These are phyloP conservation scores for Melitaea cinxia DNA, from an alignment of 1,140 invertebrate genomes.

Conservation along the genomic window DNA sequence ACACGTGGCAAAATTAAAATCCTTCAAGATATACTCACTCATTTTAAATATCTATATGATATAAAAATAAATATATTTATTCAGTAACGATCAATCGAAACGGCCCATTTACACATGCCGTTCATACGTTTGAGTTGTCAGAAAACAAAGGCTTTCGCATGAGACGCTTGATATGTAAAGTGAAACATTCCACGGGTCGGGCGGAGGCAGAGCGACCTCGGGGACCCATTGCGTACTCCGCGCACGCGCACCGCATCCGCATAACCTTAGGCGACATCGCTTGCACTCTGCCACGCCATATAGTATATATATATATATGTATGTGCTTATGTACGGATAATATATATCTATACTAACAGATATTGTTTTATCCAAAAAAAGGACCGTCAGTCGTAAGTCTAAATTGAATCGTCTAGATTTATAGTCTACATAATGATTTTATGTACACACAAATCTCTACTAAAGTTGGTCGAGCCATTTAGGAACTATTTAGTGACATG, in stretches of 20 bases:
- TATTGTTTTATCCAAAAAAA: too few species aligned
- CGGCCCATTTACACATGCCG: constrained; percentile 6
- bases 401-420: too few species aligned
- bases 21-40: too few species aligned
- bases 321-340: background rate
- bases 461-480: too few species aligned
- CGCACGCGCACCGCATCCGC: constrained; percentile 63
- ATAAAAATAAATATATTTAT: too few species aligned
- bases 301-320: background rate
- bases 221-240: constrained; percentile 46
- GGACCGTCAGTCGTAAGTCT: too few species aligned
- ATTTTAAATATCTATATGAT: too few species aligned
- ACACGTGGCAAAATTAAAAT: too few species aligned
- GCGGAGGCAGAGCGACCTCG: constrained; percentile 52
- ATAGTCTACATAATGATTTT: too few species aligned
- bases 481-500: too few species aligned
- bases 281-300: constrained; percentile 35
- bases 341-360: too few species aligned
- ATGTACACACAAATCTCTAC: too few species aligned
- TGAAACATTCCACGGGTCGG: constrained; percentile 43
- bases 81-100: background rate
- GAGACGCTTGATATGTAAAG: constrained; percentile 34
- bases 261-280: constrained; percentile 59
- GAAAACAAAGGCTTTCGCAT: constrained; percentile 35
- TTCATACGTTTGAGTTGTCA: constrained; percentile 8